Evolutionary conservation across 2,797 vertebrate species (phyloP), one percentile per base, ranked within the genome.

Genomic region (Notolabrus celidotus): DNA sequence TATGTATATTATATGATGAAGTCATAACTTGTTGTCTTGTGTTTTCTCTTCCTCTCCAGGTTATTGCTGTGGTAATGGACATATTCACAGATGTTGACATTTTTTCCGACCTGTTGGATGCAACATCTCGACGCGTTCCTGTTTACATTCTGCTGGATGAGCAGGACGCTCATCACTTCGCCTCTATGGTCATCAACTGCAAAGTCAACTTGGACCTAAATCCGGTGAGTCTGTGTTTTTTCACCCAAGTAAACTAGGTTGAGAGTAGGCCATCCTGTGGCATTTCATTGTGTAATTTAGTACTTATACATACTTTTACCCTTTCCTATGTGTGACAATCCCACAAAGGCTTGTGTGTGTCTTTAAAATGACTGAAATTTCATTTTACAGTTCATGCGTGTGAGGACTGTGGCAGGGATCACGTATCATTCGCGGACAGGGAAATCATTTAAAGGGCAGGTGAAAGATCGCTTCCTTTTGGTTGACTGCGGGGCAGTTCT

Each of bases 11-110:
- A 10, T 41, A 8, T 36, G 8, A 67, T 2, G 25, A 55, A 58
- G 62, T n/a, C 11, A 5, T 63, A 10, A 66, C 22, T 47, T 25
- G 51, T 5, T 2, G 20, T 14, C 8, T 52, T 55, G 46, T 65
- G 5, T 70, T 69, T 82, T 42, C 23, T 43, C 64, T 43, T 83
- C 39, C 68, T 36, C 27, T 43, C 2, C 77, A 99, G 98, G 97
- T 99, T 62, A 95, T 99, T 59, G 98, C 96, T 2, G 93, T 99
- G 31, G 98, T 98, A 78, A 99, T 99, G 98, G 98, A 99, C 79
- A 86, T 93, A 57, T 99, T 99, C 85, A 99, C 98, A 0, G 98
- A 99, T 0, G 92, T 99, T 68, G 97, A 99, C 82, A 93, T 99
- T 80, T 96, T 99, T 33, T 65, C 91, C 0, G 98, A 99, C 68